Evolutionary conservation across 2,113 vertebrate genomes (phyloP).

Genomic region (Clarias gariepinus): DNA sequence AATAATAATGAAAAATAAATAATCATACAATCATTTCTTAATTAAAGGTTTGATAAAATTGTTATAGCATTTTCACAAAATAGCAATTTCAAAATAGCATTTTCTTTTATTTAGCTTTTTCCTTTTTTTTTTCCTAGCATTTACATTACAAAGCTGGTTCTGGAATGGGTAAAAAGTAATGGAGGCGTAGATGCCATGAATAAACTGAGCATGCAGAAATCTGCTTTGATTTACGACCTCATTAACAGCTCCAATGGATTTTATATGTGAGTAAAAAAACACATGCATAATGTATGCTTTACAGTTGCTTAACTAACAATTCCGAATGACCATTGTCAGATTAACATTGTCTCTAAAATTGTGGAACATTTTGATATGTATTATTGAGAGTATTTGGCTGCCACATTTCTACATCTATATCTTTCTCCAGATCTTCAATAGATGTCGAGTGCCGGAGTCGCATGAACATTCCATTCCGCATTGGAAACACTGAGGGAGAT

Average conservation of each 20-base stretch:
- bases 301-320: no score
- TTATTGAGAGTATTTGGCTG: not conserved
- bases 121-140: conserved; percentile 71
- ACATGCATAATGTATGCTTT: no score
- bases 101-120: not conserved
- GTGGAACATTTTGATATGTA: not conserved
- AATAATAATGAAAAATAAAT: no score
- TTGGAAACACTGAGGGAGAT: conserved; percentile 82
- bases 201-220: conserved; percentile 82
- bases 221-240: conserved; percentile 84
- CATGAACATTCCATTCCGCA: conserved; percentile 90
- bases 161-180: conserved; percentile 94
- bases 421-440: conserved; percentile 77
- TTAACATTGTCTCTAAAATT: not conserved
- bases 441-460: conserved; percentile 79
- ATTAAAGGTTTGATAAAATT: not conserved
- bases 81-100: no score
- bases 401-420: not conserved
- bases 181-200: conserved; percentile 85
- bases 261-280: conserved; percentile 81
- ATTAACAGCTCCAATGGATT: conserved; percentile 88
- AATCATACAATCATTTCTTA: no score
- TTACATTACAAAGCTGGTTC: conserved; percentile 89
- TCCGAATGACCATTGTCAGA: no score
- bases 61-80: no score